phyloP scores from a whole-genome alignment of 2,888 invertebrate genomes.

The Ennomos erosarius region DNA sequence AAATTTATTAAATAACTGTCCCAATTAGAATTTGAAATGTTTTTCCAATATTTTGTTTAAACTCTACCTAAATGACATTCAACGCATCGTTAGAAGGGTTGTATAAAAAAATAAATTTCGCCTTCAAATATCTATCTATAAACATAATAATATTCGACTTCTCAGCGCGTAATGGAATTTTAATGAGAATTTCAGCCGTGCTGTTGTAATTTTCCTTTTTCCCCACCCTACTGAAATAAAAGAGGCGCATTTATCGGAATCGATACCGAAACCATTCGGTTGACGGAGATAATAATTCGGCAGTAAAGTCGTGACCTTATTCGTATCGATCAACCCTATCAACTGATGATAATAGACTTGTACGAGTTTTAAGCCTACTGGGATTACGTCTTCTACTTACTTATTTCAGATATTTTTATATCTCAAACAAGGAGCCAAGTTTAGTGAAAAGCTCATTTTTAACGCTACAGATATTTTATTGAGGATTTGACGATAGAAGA shows the following conservation, averaged over 20 bases:
- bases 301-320: slow-evolving; percentile 56
- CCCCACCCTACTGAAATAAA: slow-evolving; percentile 58
- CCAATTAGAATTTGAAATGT: no score
- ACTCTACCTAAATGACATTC: slow-evolving; percentile 9
- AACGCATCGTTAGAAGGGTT: slow-evolving; percentile 36
- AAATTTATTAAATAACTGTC: no score
- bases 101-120: slow-evolving; percentile 56
- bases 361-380: slow-evolving; percentile 44
- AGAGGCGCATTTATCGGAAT: slow-evolving; percentile 66
- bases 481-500: no score
- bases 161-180: slow-evolving; percentile 72
- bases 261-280: slow-evolving; percentile 60
- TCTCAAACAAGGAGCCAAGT: neutral
- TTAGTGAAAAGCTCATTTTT: no score
- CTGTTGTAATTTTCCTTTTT: slow-evolving; percentile 59
- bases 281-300: slow-evolving; percentile 53
- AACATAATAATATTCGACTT: slow-evolving; percentile 53
- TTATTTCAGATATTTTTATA: slow-evolving; percentile 23
- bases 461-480: no score
- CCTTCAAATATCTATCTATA: slow-evolving; percentile 52
- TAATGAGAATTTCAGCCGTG: slow-evolving; percentile 74
- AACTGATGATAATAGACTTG: slow-evolving; percentile 49
- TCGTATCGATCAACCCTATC: slow-evolving; percentile 53
- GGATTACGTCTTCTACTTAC: slow-evolving; percentile 36
- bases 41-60: neutral